A percentile compares a stretch with the other conserved stretches of the same genome.
phyloP scores from a whole-genome alignment of 2,113 vertebrate species.

The Pelecanoides urinatrix region DNA sequence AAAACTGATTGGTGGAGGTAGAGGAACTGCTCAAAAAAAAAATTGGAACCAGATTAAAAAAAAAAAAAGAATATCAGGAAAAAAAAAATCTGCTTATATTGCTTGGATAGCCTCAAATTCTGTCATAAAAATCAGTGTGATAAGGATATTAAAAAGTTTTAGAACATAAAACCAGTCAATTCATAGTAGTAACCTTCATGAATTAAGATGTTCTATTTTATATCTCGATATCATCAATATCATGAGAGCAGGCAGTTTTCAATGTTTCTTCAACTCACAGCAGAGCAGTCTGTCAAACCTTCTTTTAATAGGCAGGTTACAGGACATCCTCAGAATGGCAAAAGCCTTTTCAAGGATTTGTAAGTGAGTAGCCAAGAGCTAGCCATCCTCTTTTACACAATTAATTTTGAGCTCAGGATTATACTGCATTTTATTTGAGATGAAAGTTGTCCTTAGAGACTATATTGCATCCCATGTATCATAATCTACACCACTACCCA shows the following conservation, averaged over 20 bases:
- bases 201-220: background rate
- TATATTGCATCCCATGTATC: background rate
- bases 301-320: background rate
- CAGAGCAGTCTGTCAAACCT: background rate
- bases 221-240: background rate
- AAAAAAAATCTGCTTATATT: background rate
- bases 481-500: background rate
- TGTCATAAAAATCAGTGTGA: background rate
- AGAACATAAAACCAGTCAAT: background rate
- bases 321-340: background rate
- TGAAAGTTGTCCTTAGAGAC: background rate
- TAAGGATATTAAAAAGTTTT: background rate
- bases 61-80: background rate
- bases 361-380: background rate
- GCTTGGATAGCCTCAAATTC: background rate
- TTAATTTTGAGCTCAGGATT: conserved; percentile 5
- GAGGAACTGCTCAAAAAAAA: background rate
- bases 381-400: background rate
- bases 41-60: background rate
- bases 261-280: background rate
- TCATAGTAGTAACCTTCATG: background rate
- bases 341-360: background rate
- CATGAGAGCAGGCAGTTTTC: background rate
- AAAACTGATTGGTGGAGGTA: background rate
- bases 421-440: background rate